Evolutionary conservation across 2,888 invertebrate species (phyloP).

Genomic region (Dermolepida albohirtum): DNA sequence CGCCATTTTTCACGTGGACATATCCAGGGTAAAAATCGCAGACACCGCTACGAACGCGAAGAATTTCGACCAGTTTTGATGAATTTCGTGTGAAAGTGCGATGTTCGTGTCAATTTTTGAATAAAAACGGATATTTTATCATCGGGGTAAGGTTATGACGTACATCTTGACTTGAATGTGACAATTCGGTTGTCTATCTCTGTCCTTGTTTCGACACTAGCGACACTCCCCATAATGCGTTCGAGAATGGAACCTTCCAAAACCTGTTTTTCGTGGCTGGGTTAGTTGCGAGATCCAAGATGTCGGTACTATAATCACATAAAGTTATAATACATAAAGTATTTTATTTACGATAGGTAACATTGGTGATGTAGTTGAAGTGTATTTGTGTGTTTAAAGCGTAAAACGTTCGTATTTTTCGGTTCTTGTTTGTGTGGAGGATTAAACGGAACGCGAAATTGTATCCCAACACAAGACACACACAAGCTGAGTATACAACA

Average conservation of each 20-base stretch:
- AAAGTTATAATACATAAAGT: slow-evolving; percentile 37
- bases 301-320: slow-evolving; percentile 36
- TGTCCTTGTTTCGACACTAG: slow-evolving; percentile 22
- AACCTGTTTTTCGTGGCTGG: slow-evolving; percentile 33
- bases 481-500: too few species aligned
- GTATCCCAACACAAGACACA: too few species aligned
- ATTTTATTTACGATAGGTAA: slow-evolving; percentile 34
- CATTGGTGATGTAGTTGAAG: slow-evolving; percentile 28
- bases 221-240: slow-evolving; percentile 29
- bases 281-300: slow-evolving; percentile 35
- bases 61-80: neutral
- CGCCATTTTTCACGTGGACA: slow-evolving; percentile 18
- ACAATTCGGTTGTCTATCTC: slow-evolving; percentile 5
- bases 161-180: slow-evolving; percentile 7
- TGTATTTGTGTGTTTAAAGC: slow-evolving; percentile 25
- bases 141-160: slow-evolving; percentile 15
- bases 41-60: neutral
- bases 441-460: too few species aligned
- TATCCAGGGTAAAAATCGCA: neutral
- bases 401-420: slow-evolving; percentile 11
- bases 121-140: slow-evolving; percentile 7
- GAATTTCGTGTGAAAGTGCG: neutral
- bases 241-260: slow-evolving; percentile 35
- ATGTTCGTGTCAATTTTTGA: slow-evolving; percentile 20
- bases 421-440: slow-evolving; percentile 2